phyloP scores from a whole-genome alignment of 1,140 invertebrate genomes.

The Trachymyrmex septentrionalis region DNA sequence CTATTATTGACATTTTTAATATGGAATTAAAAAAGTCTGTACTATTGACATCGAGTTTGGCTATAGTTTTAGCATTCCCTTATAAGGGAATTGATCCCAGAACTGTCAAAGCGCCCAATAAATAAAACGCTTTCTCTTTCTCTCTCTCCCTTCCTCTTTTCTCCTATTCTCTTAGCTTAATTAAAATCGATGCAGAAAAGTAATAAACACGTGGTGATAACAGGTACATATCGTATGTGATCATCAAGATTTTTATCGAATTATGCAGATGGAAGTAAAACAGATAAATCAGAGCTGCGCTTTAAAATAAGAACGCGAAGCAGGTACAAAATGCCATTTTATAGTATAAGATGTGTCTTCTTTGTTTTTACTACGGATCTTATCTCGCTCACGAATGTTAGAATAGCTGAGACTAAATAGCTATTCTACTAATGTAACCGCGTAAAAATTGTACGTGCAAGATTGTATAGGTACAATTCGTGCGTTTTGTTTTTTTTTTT shows the following conservation, averaged over 20 bases:
- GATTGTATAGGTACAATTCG: neutral
- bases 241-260: neutral
- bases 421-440: too few relatives aligned
- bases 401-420: neutral
- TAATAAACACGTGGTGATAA: neutral
- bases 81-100: too few relatives aligned
- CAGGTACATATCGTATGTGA: neutral
- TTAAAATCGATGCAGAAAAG: neutral
- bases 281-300: too few relatives aligned
- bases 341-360: neutral
- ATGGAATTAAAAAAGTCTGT: too few relatives aligned
- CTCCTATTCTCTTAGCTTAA: too few relatives aligned
- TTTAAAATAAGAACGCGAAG: neutral
- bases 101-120: too few relatives aligned
- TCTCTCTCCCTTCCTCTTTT: too few relatives aligned
- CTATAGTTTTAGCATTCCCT: too few relatives aligned
- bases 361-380: neutral
- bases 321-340: neutral
- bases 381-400: conserved; percentile 14
- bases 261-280: neutral
- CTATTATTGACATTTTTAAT: too few relatives aligned
- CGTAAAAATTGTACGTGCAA: neutral
- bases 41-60: too few relatives aligned
- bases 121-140: too few relatives aligned
- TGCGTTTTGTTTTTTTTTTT: neutral